Base-by-base conservation (phyloP, 2,888 invertebrate species). In the Mycalesis mineus region DNA sequence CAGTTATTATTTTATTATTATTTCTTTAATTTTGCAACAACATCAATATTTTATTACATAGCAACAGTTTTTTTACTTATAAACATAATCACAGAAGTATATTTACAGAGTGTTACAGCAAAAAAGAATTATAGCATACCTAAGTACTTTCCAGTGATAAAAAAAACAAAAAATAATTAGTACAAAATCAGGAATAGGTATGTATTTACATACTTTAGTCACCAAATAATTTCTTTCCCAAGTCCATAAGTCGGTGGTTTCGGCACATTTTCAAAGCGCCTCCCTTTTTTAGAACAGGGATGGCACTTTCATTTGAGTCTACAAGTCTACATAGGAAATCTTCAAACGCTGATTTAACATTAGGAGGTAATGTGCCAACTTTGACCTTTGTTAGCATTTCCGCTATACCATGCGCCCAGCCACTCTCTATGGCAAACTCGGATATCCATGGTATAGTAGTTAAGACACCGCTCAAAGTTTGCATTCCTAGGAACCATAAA, bases 401-500 rank as follows among this genome's bases (percentile, higher is more conserved):
- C 52, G 96, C 91, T 56, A 97, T 96, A 9, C 96, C 97, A 75
- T 96, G 94, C 3, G 96, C 95, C 96, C 97, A 97, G n/a, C 97
- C 97, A 76, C 96, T 96, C 72, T 97, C 97, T 60, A 97, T 94
- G 4, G 96, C 95, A 82, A 97, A 97, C 72, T 97, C 96, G 0
- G 96, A 95, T 62, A 97, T 93, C 97, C 97, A 97, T 3, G 96
- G 96, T 61, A 97, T 92, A 61, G 94, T 91, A 14, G 95, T 93
- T 40, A 97, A 82, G 0, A 97, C 93, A 33, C 94, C 93, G 72
- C 96, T 93, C 91, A 97, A 94, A 1, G 97, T 97, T 79, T 97
- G 97, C 96, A 97, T 96, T 17, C 97, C 97, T 61, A 97, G 89
- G 81, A 97, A 97, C 97, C 97, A 97, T 11, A 97, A 85, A 74